Evolutionary conservation across 2,797 vertebrate genomes (phyloP), one percentile per base, ranked within the genome.

Genomic region (Cossypha caffra): DNA sequence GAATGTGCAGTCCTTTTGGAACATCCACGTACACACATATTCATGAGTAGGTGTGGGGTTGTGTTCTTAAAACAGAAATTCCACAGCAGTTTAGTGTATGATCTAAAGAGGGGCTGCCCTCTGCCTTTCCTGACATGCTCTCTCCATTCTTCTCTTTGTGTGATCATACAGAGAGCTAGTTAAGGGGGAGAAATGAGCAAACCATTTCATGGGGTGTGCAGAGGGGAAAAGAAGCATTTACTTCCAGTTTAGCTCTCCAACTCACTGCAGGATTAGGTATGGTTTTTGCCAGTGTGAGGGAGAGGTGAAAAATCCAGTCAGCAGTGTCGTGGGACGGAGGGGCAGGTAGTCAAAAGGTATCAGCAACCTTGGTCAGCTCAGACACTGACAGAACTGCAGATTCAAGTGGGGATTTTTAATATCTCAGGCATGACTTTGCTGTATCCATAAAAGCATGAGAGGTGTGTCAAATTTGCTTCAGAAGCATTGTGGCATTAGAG

Each of bases 131-230:
- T 55, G n/a, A 43, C 47, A 9, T 31, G 21, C 10, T 38, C 9
- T 54, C 35, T 35, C 29, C 18, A 16, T 81, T 81, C 33, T 47
- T 37, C 13, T 20, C 45, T 4, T 50, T 90, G 7, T 58, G 28
- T 59, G 33, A 42, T 59, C 61, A 13, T 21, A 59, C 15, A 23
- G 21, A 16, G 24, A 67, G 25, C 20, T 42, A 37, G 2, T 40
- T 75, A 62, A 47, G 23, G 48, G 28, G 43, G 4, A 78, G 57
- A 68, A 91, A 63, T 3, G 2, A 85, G 18, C 26, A 90, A 61
- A 9, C 28, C 2, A 24, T 66, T 83, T 66, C 3, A 5, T 7
- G 10, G 10, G 3, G 8, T 18, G 0, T 23, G 9, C 45, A 62
- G 7, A 3, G 8, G 9, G 6, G 7, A 12, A 33, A 37, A 43